Evolutionary conservation across 2,113 vertebrate genomes (phyloP).

Genomic region (Trichomycterus rosablanca): DNA sequence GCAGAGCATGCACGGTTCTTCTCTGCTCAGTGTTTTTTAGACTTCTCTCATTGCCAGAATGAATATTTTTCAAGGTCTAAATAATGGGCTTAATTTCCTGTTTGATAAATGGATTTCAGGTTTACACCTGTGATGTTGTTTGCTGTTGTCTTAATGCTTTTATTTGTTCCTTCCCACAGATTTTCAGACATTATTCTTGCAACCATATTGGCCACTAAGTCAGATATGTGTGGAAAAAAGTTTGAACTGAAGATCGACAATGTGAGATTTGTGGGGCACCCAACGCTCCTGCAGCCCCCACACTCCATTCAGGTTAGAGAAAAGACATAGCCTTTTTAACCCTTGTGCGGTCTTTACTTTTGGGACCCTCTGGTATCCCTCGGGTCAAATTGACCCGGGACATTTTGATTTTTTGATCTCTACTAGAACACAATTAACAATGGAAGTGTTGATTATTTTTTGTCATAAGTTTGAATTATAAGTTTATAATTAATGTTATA

Average conservation of each 20-base stretch:
- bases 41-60: slow-evolving; percentile 14
- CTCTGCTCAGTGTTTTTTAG: slow-evolving; percentile 42
- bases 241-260: slow-evolving; percentile 99
- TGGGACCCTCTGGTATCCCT: no score
- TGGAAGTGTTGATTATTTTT: no score
- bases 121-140: not conserved
- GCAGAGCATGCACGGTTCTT: slow-evolving; percentile 54
- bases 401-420: no score
- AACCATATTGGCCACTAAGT: slow-evolving; percentile 96
- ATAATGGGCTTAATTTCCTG: slow-evolving; percentile 39
- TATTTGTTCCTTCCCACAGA: slow-evolving; percentile 58
- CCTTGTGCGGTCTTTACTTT: no score
- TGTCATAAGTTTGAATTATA: no score
- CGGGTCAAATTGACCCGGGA: no score
- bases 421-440: no score
- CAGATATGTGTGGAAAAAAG: slow-evolving; percentile 96
- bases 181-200: slow-evolving; percentile 96
- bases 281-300: slow-evolving; percentile 87
- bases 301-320: slow-evolving; percentile 69
- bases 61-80: slow-evolving; percentile 39
- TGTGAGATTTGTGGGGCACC: slow-evolving; percentile 94
- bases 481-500: no score
- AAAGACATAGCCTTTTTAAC: no score
- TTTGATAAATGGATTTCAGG: not conserved
- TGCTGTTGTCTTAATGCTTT: slow-evolving; percentile 23